Base-by-base conservation (phyloP, 2,888 invertebrate species). In the Bombylius major region DNA sequence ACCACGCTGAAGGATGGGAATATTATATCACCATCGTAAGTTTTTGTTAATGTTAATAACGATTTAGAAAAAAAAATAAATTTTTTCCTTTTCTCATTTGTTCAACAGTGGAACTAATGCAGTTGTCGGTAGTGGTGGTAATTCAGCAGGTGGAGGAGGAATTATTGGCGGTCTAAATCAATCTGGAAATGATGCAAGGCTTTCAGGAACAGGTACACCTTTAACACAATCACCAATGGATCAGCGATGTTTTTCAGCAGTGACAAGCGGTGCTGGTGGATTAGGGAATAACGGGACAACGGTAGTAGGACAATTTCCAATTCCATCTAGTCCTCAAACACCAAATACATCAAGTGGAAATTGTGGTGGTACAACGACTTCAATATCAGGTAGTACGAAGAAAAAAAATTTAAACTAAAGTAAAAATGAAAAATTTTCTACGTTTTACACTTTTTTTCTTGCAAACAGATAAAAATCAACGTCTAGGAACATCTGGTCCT, bases 1-100 rank as follows among this genome's bases (percentile, higher is more conserved):
- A 89, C 90, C 47, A 90, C 90, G 74, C 76, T 89, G 60, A 77
- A 52, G 61, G 75, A 69, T 63, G 77, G 77, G 7, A 76, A 75
- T 12, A 77, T 77, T 61, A 79, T 76, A 59, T 76, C 73, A 57
- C 78, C 73, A 71, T 75, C 76, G 88, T 88, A 79, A 79, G 84
- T 80, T 59, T 60, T 32, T 45, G 50, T 50, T 23, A 23, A 23
- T 23, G 23, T 1, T 23, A 23, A 23, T 23, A 23, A 23, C 23
- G 23, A 23, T 23, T 23, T 23, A 23, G 23, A 23, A 46, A 45
- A 31, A 50, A 66, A 64, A 57, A 14, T 53, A 42, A 31, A 45
- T 46, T 47, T 52, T 47, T 23, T 23, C 23, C 23, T 23, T 23
- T 23, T 23, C 23, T 23, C 23, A 23, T 2, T 23, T 23, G 23